Evolutionary conservation across 2,888 invertebrate species (phyloP), one percentile per base, ranked within the genome.

Genomic region (Nasonovia ribisnigri): DNA sequence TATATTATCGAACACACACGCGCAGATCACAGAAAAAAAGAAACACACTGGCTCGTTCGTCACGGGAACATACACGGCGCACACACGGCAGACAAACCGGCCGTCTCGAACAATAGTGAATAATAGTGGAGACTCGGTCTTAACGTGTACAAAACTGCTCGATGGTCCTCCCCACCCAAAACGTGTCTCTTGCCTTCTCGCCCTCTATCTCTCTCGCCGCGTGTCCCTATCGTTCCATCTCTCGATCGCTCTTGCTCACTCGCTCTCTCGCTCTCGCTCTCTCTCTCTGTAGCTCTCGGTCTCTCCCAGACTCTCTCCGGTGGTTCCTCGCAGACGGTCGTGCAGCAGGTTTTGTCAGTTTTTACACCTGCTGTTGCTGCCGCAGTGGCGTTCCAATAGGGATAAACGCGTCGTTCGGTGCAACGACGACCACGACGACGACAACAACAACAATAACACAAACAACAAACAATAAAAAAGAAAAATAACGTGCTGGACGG

Each of bases 51-150:
- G n/a, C 5, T 36, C 46, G 60, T 36, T n/a, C n/a, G 67, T 48
- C 43, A 77, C 36, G 20, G 77, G 36, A 77, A 77, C 42, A 67
- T 29, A n/a, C 86, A 11, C 60, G 46, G 57, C 46, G 46, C 57
- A 57, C 92, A 54, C 60, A 54, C 84, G 89, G n/a, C 94, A 46
- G 84, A 89, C 94, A 86, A 48, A 90, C 89, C 90, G 88, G 42
- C 54, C 24, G 84, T 67, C 89, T 89, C 88, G 77, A 84, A 93
- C 90, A 89, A 93, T 60, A 87, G 92, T 87, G 54, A 46, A 46
- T 46, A 46, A 11, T 46, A n/a, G 46, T 3, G 8, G 60, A 60
- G 60, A 60, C 43, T 20, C 43, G 29, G 60, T 36, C 29, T 43
- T 46, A 29, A 86, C 86, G 86, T 46, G 29, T n/a, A 90, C 90